Evolutionary conservation across 2,113 vertebrate genomes (phyloP).

Genomic region (Amia ocellicauda): DNA sequence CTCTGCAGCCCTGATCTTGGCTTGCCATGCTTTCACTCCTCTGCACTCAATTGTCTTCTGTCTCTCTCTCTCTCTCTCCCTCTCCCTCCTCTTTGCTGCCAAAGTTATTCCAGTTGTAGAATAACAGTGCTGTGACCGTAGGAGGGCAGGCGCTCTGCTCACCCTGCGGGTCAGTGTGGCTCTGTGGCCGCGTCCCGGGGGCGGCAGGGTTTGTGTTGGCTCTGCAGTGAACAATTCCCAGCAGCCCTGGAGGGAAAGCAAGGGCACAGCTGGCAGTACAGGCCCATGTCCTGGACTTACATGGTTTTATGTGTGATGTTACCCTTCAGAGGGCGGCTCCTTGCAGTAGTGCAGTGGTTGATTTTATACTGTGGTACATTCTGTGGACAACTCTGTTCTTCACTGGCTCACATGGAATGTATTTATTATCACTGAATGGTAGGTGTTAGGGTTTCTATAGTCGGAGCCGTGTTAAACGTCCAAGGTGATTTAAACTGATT

Average conservation of each 20-base stretch:
- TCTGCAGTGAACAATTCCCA: background rate
- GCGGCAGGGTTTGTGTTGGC: background rate
- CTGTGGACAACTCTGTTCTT: no score
- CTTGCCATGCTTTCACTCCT: background rate
- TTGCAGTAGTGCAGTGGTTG: no score
- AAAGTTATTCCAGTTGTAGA: background rate
- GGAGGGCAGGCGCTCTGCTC: background rate
- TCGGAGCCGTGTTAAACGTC: no score
- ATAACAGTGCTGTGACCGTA: background rate
- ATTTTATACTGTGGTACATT: no score
- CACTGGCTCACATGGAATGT: no score
- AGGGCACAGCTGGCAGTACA: background rate
- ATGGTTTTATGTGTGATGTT: no score
- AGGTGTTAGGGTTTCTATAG: no score
- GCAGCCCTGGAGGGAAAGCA: background rate
- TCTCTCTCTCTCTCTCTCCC: background rate
- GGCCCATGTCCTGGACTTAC: no score
- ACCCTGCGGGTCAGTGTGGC: no score
- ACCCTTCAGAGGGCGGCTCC: no score
- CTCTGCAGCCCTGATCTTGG: background rate
- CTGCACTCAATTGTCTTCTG: background rate
- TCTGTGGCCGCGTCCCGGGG: background rate
- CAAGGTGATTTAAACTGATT: no score
- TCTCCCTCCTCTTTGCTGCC: slow-evolving; percentile 12
- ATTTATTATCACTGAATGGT: no score